Evolutionary conservation across 2,113 vertebrate species (phyloP), one percentile per base, ranked within the genome.

Genomic region (Callipepla californica): DNA sequence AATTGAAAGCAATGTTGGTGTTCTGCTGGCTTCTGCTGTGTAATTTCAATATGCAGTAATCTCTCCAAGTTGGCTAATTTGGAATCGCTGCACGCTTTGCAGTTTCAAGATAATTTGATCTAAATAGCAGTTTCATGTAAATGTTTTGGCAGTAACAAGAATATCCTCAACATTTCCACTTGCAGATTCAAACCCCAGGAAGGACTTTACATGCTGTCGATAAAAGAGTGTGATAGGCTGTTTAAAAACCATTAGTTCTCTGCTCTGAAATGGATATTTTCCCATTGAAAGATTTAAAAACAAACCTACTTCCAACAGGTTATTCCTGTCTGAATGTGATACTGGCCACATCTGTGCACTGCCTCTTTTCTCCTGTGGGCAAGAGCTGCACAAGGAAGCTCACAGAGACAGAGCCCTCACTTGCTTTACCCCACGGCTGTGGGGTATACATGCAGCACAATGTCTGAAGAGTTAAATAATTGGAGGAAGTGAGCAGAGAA

Each of bases 91-190:
- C 85, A 90, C 32, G 70, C 85, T 92, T 95, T 91, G 84, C 92
- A 80, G 66, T 86, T 95, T 93, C 8, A 5, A 84, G 91, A 82
- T 91, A 91, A 94, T 97, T 92, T 96, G 89, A 91, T 85, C 87
- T 95, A 81, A 96, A 86, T 82, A 91, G 84, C 85, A 94, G 89
- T 82, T 94, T 89, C 85, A 75, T 68, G 88, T 93, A 95, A 95
- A 96, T 88, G 76, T 96, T 97, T 96, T 96, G 92, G 87, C 96
- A 96, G 88, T 90, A 94, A 96, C 40, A 47, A 76, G 95, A 96
- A 95, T 76, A 95, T 80, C 73, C 81, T 80, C 84, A 92, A 50
- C 63, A 62, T 78, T 66, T 90, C 80, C 63, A 69, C 75, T 92
- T 82, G 42, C 28, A 97, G 93, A 67, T 85, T 87, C 85, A 93